phyloP scores from a whole-genome alignment of 2,113 vertebrate species.

The Chlorocebus sabaeus region DNA sequence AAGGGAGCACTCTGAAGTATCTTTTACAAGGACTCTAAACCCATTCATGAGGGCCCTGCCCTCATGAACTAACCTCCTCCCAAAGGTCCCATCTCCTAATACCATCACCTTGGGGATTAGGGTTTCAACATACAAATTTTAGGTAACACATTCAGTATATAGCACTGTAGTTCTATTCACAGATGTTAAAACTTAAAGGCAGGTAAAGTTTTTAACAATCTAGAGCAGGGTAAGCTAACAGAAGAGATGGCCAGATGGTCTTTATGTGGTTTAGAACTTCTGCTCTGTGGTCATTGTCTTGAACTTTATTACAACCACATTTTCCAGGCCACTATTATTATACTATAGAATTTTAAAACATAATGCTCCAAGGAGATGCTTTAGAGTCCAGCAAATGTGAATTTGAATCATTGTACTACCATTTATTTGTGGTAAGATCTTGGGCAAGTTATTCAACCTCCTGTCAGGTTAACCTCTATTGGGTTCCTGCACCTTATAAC shows the following conservation, averaged over 20 bases:
- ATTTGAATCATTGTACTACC: background rate
- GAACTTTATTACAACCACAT: background rate
- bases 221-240: background rate
- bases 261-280: background rate
- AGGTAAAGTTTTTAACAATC: background rate
- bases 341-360: background rate
- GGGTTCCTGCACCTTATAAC: background rate
- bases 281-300: background rate
- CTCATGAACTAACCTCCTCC: background rate
- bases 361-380: background rate
- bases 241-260: background rate
- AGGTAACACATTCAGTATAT: background rate
- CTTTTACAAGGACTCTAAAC: background rate
- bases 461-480: background rate
- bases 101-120: too few relatives aligned
- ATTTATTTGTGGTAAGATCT: background rate
- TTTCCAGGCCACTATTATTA: background rate
- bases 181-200: background rate
- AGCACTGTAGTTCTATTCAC: background rate
- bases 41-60: fast-evolving
- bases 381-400: background rate
- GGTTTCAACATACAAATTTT: background rate
- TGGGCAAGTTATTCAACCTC: background rate
- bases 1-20: background rate
- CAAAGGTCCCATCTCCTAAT: background rate